phyloP scores from a whole-genome alignment of 1,140 invertebrate species.

The Hyphantria cunea region DNA sequence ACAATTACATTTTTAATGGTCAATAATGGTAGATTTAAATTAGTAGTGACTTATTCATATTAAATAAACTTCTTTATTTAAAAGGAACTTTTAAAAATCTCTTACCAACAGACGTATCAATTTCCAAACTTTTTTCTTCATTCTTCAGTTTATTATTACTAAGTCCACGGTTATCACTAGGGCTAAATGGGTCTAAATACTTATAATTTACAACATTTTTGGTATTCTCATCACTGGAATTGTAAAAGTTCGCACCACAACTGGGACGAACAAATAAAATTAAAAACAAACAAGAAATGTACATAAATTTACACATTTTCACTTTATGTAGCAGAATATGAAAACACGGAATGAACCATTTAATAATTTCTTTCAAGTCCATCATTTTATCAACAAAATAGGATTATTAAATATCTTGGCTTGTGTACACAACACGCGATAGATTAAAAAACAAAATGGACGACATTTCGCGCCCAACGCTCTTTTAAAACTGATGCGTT shows the following conservation, averaged over 20 bases:
- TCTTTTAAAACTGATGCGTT: slow-evolving; percentile 44
- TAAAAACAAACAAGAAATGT: slow-evolving; percentile 62
- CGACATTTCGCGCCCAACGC: slow-evolving; percentile 57
- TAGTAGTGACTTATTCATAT: too few relatives aligned
- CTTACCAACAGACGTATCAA: slow-evolving; percentile 20
- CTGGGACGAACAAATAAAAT: slow-evolving; percentile 56
- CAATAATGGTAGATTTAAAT: too few relatives aligned
- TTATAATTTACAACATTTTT: slow-evolving; percentile 42
- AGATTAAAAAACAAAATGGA: slow-evolving; percentile 12
- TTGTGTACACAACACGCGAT: slow-evolving; percentile 10
- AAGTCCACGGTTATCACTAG: slow-evolving; percentile 15
- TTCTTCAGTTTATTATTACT: slow-evolving; percentile 3
- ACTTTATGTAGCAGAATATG: slow-evolving; percentile 51
- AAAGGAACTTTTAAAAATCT: background rate
- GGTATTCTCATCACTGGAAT: slow-evolving; percentile 38
- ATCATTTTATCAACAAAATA: slow-evolving; percentile 45
- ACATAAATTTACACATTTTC: slow-evolving; percentile 52
- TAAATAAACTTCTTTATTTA: too few relatives aligned
- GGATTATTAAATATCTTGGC: slow-evolving; percentile 21
- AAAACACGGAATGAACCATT: slow-evolving; percentile 77
- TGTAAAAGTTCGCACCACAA: slow-evolving; percentile 50
- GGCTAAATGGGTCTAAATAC: slow-evolving; percentile 32
- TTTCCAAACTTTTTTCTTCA: background rate
- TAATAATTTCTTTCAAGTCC: slow-evolving; percentile 75
- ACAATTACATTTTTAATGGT: too few relatives aligned